phyloP scores from a whole-genome alignment of 2,888 invertebrate genomes.

The Disparrhopalites patrizii region DNA sequence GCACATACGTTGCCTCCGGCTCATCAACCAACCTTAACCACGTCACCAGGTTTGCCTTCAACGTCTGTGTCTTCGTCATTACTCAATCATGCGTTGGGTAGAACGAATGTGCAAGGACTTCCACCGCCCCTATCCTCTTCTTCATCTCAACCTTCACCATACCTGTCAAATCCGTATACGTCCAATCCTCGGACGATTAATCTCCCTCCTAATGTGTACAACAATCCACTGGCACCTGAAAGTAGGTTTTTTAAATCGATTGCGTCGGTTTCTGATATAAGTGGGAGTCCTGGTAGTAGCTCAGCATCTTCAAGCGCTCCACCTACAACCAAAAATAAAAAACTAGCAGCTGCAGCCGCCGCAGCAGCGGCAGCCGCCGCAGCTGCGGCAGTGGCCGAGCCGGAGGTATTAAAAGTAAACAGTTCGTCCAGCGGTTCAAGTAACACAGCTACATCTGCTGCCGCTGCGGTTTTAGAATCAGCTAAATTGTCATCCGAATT shows the following conservation, averaged over 20 bases:
- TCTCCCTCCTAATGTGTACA: conserved; percentile 45
- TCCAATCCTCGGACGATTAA: conserved; percentile 45
- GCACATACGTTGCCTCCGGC: conserved; percentile 36
- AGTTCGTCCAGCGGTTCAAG: conserved; percentile 17
- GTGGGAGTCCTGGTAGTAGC: conserved; percentile 14
- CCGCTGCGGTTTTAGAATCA: conserved; percentile 36
- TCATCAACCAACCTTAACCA: conserved; percentile 22
- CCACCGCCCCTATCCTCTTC: conserved; percentile 21
- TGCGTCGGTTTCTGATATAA: conserved; percentile 26
- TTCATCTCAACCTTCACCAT: conserved; percentile 32
- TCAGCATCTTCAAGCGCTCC: conserved; percentile 20
- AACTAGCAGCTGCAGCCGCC: conserved; percentile 28
- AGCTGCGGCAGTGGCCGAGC: conserved; percentile 10
- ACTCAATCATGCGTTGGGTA: conserved; percentile 14
- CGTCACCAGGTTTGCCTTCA: conserved; percentile 22
- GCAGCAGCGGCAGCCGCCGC: conserved; percentile 19
- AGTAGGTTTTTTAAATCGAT: conserved; percentile 37
- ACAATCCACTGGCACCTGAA: conserved; percentile 35
- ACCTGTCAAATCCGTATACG: conserved; percentile 45
- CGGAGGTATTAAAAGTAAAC: conserved; percentile 25
- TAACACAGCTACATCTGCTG: conserved; percentile 33
- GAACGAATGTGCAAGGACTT: conserved; percentile 19
- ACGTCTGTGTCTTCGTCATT: background rate
- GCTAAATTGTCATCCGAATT: conserved; percentile 36
- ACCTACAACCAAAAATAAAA: conserved; percentile 35